Evolutionary conservation across 35 echinoderm and acorn worm species (phyloP).

Genomic region (Ophiothrix spiculata): DNA sequence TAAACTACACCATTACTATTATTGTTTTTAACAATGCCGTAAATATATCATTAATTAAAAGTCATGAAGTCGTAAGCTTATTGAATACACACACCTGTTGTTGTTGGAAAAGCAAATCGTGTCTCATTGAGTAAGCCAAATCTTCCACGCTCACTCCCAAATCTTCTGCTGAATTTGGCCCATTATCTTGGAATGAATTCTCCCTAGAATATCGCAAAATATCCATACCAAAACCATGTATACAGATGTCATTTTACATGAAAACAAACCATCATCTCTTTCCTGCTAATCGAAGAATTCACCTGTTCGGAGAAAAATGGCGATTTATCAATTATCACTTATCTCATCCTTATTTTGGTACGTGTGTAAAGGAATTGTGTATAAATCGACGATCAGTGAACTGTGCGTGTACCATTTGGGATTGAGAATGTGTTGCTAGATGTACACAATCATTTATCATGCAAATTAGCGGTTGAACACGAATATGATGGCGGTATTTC

Average conservation of each 20-base stretch:
- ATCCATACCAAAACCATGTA: not conserved
- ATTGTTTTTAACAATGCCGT: too few relatives aligned
- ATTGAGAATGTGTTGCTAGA: not conserved
- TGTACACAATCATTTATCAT: not conserved
- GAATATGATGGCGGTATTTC: not conserved
- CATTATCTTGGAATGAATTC: not conserved
- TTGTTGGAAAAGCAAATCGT: not conserved
- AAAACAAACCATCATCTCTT: not conserved
- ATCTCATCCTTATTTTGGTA: not conserved
- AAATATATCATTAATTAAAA: too few relatives aligned
- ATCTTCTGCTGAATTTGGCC: not conserved
- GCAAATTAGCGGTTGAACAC: not conserved
- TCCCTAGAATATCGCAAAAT: not conserved
- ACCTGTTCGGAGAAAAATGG: not conserved
- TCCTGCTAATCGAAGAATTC: not conserved
- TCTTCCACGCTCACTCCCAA: not conserved
- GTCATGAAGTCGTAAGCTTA: too few relatives aligned
- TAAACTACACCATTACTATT: too few relatives aligned
- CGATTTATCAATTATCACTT: not conserved
- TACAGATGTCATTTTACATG: not conserved
- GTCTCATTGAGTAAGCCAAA: not conserved
- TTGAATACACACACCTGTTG: not conserved
- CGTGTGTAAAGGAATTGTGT: not conserved
- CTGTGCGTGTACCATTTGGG: not conserved
- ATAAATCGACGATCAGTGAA: not conserved